These are phyloP conservation scores for Amphiprion ocellaris DNA, from an alignment of 2,113 vertebrate species.

Conservation along the genomic window DNA sequence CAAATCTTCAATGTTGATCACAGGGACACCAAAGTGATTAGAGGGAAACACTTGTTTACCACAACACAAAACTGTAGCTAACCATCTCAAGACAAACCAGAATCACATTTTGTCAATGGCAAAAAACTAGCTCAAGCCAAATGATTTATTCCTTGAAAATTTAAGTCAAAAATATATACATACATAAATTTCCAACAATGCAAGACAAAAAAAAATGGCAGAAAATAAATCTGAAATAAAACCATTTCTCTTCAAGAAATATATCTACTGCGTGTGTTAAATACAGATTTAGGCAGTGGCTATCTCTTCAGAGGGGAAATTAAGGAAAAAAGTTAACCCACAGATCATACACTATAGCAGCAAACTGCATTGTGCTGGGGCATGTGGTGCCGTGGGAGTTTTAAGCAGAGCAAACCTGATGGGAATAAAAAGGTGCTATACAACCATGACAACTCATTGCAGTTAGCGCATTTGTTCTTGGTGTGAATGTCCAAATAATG, in stretches of 20 bases:
- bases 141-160: conserved; percentile 80
- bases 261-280: conserved; percentile 63
- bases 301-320: conserved; percentile 34
- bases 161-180: conserved; percentile 79
- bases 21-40: background rate
- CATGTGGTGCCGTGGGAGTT: conserved; percentile 49
- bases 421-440: conserved; percentile 54
- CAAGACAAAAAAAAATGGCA: conserved; percentile 58
- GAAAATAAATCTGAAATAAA: conserved; percentile 73
- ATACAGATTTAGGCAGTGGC: conserved; percentile 67
- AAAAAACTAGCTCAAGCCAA: conserved; percentile 68
- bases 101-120: conserved; percentile 58
- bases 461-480: conserved; percentile 80
- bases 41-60: conserved; percentile 16
- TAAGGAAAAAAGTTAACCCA: conserved; percentile 36
- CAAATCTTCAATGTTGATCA: conserved; percentile 10
- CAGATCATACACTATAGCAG: conserved; percentile 76
- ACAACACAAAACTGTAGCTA: conserved; percentile 27
- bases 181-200: conserved; percentile 76
- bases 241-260: conserved; percentile 66
- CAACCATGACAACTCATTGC: conserved; percentile 60
- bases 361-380: conserved; percentile 74
- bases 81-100: conserved; percentile 49
- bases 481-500: conserved; percentile 58
- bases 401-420: conserved; percentile 42